Percentiles rank a stretch among this genome's conserved stretches.
Evolutionary conservation across 2,797 vertebrate species (phyloP).

Genomic region (Nannoperca obscura): DNA sequence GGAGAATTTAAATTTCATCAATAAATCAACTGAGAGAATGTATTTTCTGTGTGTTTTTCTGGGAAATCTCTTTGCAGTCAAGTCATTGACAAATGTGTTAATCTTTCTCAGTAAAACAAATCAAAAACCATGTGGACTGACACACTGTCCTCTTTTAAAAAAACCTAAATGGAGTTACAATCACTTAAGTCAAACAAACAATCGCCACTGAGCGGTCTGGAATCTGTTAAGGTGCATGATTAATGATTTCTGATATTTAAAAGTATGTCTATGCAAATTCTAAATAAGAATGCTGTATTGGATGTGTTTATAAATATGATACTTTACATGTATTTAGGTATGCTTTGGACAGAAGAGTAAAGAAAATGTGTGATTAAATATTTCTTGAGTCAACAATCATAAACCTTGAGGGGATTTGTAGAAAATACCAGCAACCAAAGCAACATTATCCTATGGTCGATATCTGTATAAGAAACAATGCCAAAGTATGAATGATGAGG

Average conservation of each 20-base stretch:
- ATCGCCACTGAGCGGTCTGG: not conserved
- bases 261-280: not conserved
- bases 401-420: not conserved
- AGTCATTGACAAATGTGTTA: not conserved
- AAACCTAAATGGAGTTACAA: constrained; percentile 13
- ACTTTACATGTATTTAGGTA: constrained; percentile 13
- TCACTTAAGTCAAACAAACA: constrained; percentile 8
- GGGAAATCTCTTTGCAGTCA: not conserved
- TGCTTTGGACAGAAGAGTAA: constrained; percentile 1
- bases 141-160: not conserved
- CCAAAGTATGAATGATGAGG: not conserved
- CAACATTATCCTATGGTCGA: not conserved
- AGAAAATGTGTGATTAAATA: not conserved
- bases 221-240: constrained; percentile 11
- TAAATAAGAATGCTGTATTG: not conserved
- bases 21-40: not conserved
- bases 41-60: constrained; percentile 1
- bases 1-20: constrained; percentile 11
- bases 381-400: constrained; percentile 6
- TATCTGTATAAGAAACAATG: constrained; percentile 22
- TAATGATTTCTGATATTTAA: not conserved
- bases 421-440: constrained; percentile 17
- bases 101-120: constrained; percentile 6
- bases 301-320: constrained; percentile 17
- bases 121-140: not conserved